These are phyloP conservation scores for Diceros bicornis DNA, from an alignment of 2,797 vertebrate species.

Conservation along the genomic window DNA sequence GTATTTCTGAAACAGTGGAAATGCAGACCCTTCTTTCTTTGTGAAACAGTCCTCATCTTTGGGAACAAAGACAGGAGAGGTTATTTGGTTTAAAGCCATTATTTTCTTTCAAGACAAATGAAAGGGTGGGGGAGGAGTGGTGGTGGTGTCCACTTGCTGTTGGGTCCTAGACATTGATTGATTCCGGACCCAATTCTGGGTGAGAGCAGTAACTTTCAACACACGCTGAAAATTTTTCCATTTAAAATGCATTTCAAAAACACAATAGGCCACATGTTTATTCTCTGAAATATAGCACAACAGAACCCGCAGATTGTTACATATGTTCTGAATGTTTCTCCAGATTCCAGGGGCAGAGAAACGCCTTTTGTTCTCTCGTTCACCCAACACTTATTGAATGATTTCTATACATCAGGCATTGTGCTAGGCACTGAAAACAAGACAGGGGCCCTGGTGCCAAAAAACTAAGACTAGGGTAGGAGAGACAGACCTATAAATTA, in stretches of 20 bases:
- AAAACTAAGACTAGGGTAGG: slow-evolving; percentile 41
- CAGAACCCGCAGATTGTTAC: slow-evolving; percentile 35
- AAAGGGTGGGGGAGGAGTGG: not conserved
- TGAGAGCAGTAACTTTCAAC: slow-evolving; percentile 73
- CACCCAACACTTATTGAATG: slow-evolving; percentile 16
- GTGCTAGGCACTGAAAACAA: slow-evolving; percentile 23
- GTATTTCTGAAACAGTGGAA: slow-evolving; percentile 51
- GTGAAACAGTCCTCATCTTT: slow-evolving; percentile 38
- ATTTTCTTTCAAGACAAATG: slow-evolving; percentile 54
- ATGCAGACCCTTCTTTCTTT: slow-evolving; percentile 2
- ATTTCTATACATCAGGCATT: slow-evolving; percentile 59
- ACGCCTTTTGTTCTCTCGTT: slow-evolving; percentile 66
- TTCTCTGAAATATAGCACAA: slow-evolving; percentile 64
- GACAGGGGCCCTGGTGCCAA: not conserved
- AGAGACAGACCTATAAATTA: not conserved
- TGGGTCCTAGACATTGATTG: slow-evolving; percentile 62
- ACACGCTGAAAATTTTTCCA: slow-evolving; percentile 71
- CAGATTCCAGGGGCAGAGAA: slow-evolving; percentile 70
- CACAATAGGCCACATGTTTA: slow-evolving; percentile 67
- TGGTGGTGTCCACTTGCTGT: slow-evolving; percentile 7
- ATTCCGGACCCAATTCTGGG: slow-evolving; percentile 61
- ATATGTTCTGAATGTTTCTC: slow-evolving; percentile 66
- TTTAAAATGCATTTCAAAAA: slow-evolving; percentile 67
- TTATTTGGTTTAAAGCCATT: slow-evolving; percentile 23
- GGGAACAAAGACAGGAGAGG: slow-evolving; percentile 55